phyloP scores from a whole-genome alignment of 2,888 invertebrate genomes.

The Trichacis sp. region DNA sequence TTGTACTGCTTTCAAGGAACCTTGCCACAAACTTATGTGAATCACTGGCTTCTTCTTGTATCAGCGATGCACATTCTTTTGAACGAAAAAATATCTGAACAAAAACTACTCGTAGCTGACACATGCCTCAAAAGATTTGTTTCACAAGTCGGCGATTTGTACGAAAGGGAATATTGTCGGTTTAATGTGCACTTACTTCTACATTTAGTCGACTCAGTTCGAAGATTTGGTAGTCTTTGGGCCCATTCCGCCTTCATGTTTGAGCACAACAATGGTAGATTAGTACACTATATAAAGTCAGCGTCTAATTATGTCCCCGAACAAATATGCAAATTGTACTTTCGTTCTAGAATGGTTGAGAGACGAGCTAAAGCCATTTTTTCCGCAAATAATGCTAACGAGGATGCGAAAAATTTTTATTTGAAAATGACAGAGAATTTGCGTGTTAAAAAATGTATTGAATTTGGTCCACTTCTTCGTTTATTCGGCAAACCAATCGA shows the following conservation, averaged over 20 bases:
- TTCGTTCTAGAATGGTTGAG: neutral
- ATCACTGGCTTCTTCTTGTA: slow-evolving; percentile 29
- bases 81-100: neutral
- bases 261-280: neutral
- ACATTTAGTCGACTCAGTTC: neutral
- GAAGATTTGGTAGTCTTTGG: neutral
- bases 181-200: neutral
- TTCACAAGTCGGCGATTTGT: neutral
- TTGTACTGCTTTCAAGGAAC: slow-evolving; percentile 3
- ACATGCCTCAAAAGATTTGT: neutral
- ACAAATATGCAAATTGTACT: neutral
- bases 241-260: neutral
- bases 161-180: neutral
- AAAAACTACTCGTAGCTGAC: neutral
- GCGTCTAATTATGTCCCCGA: neutral
- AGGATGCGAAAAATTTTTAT: neutral
- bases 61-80: slow-evolving; percentile 7
- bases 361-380: neutral
- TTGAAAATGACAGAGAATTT: neutral
- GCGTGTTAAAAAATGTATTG: neutral
- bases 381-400: neutral
- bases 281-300: neutral
- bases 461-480: neutral
- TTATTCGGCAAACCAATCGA: neutral
- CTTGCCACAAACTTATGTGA: slow-evolving; percentile 11